A percentile compares a stretch with the other conserved stretches of the same genome.
These are phyloP conservation scores for Nomada ruficornis DNA, from an alignment of 2,888 invertebrate genomes.

Conservation along the genomic window DNA sequence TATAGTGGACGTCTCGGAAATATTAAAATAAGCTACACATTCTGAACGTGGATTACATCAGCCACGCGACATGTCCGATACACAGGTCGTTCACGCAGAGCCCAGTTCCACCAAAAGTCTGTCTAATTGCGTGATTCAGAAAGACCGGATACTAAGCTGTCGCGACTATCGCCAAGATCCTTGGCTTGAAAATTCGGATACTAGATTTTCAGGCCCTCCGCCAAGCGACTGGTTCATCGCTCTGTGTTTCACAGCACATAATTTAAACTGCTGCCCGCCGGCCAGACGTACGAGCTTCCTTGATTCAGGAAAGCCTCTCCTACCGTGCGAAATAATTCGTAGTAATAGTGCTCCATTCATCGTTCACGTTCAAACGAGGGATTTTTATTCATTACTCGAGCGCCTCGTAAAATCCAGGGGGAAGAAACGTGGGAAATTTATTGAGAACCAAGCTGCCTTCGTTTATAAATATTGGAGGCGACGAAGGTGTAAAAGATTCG, in stretches of 20 bases:
- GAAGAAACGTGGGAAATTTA: too few relatives aligned
- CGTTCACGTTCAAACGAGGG: background rate
- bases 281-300: constrained; percentile 18
- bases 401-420: background rate
- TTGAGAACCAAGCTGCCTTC: too few relatives aligned
- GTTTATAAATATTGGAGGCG: too few relatives aligned
- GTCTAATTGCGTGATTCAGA: constrained; percentile 39
- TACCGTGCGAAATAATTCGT: background rate
- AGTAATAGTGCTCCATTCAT: constrained; percentile 28
- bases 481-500: too few relatives aligned
- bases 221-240: constrained; percentile 59
- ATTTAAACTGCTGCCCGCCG: constrained; percentile 14
- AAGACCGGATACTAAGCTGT: constrained; percentile 46
- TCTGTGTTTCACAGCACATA: constrained; percentile 41
- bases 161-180: constrained; percentile 34
- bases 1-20: background rate
- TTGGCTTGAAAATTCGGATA: constrained; percentile 52
- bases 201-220: constrained; percentile 59
- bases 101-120: constrained; percentile 55
- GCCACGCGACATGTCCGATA: constrained; percentile 44
- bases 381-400: background rate
- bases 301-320: background rate
- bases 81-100: constrained; percentile 23
- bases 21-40: constrained; percentile 24
- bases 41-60: constrained; percentile 61